phyloP scores from a whole-genome alignment of 2,113 vertebrate species.

The Tychaedon coryphoeus region DNA sequence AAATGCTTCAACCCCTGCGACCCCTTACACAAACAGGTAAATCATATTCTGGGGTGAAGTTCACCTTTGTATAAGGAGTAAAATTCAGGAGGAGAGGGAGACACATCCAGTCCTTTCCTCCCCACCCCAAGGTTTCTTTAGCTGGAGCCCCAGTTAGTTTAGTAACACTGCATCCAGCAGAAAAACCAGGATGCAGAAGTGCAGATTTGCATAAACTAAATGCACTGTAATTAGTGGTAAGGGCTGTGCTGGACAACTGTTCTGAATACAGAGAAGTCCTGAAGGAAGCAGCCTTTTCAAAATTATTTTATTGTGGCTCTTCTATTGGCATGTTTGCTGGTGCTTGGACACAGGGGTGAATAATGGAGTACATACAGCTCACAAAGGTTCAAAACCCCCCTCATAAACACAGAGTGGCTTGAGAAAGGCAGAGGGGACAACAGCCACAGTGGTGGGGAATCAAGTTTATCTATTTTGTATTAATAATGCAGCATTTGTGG shows the following conservation, averaged over 20 bases:
- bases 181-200: neutral
- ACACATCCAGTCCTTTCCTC: neutral
- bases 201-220: neutral
- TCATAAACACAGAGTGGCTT: neutral
- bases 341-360: neutral
- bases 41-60: neutral
- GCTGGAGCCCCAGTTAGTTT: neutral
- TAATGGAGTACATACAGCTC: no score
- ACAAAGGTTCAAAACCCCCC: neutral
- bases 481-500: neutral
- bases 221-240: neutral
- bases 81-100: neutral
- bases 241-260: neutral
- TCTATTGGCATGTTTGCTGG: neutral
- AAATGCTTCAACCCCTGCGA: neutral
- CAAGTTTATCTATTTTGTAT: neutral
- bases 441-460: neutral
- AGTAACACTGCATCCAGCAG: neutral
- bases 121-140: neutral
- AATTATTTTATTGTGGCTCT: neutral
- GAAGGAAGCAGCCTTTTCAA: neutral
- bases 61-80: neutral
- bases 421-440: neutral
- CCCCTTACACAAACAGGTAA: neutral
- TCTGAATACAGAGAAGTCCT: neutral